Percentiles rank a stretch among this genome's conserved stretches.
Evolutionary conservation across 2,888 invertebrate species (phyloP).

Genomic region (Thecocarcelia acutangulata): DNA sequence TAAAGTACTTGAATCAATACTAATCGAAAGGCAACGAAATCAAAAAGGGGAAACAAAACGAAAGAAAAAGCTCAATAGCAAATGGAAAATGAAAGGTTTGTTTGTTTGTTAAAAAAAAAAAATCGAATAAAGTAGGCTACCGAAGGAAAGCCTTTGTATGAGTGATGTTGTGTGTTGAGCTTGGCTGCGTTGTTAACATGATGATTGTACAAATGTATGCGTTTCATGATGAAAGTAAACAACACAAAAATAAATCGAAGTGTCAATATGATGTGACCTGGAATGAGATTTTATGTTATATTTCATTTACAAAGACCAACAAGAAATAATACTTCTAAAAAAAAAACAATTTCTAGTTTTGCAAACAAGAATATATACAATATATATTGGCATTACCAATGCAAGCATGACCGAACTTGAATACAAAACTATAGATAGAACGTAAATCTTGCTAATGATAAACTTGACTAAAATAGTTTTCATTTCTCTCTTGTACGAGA

Average conservation of each 20-base stretch:
- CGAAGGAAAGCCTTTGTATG: background rate
- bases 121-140: background rate
- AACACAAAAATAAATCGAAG: conserved; percentile 67
- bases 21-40: conserved; percentile 5
- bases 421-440: conserved; percentile 13
- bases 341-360: conserved; percentile 1
- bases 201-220: conserved; percentile 21
- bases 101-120: conserved; percentile 22
- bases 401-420: conserved; percentile 52
- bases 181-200: conserved; percentile 13
- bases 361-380: conserved; percentile 20
- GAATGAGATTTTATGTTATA: conserved; percentile 66
- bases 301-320: conserved; percentile 46
- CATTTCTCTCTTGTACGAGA: background rate
- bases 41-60: conserved; percentile 11
- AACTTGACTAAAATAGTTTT: conserved; percentile 22
- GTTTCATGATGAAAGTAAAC: conserved; percentile 61
- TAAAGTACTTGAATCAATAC: conserved; percentile 48
- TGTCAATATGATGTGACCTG: conserved; percentile 70
- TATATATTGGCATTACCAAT: conserved; percentile 3
- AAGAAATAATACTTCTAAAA: conserved; percentile 23
- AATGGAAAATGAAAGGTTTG: conserved; percentile 55
- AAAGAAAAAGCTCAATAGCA: conserved; percentile 37
- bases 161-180: conserved; percentile 4
- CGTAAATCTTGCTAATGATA: conserved; percentile 29